Evolutionary conservation across 2,888 invertebrate genomes (phyloP), one percentile per base, ranked within the genome.

Genomic region (Empis stercorea): DNA sequence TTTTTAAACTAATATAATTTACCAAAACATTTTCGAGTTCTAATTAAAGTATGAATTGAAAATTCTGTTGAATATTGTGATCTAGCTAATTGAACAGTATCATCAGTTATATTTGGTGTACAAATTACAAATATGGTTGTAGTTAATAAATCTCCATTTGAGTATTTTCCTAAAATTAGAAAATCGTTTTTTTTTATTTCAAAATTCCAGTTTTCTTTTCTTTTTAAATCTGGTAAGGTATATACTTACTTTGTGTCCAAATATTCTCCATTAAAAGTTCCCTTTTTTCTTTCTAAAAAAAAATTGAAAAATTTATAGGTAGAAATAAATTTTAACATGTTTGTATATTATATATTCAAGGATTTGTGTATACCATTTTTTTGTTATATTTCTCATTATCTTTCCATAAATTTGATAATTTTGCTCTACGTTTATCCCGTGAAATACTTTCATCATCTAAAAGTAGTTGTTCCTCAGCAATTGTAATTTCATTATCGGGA

Each of bases 11-110:
- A 44, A 44, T 30, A 14, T 5, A 14, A 53, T 60, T 56, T 55
- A 65, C 65, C 49, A n/a, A 56, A 30, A 51, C 68, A 68, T 52
- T 65, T 66, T 16, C 63, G 57, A 3, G 61, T 52, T 10, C 68
- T 61, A 45, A 65, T 56, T 1, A 68, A 55, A 1, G 66, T 63
- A 56, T 65, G 66, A 16, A 59, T 55, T 2, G 63, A 58, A 54
- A 56, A 62, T 0, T 50, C 38, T 1, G 13, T 55, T 2, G 56
- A 54, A 2, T 54, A 10, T 20, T 32, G 13, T 1, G 58, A 63
- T 0, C 30, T 10, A 36, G 46, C 38, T 5, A 48, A 47, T 34
- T 57, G 14, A 36, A 20, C 51, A 16, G 46, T 47, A 39, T 55
- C 53, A 11, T 55, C 51, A 14, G 59, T 50, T 9, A 65, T 64